Base-by-base conservation (phyloP, 2,888 invertebrate genomes). In the Adelphocoris suturalis region DNA sequence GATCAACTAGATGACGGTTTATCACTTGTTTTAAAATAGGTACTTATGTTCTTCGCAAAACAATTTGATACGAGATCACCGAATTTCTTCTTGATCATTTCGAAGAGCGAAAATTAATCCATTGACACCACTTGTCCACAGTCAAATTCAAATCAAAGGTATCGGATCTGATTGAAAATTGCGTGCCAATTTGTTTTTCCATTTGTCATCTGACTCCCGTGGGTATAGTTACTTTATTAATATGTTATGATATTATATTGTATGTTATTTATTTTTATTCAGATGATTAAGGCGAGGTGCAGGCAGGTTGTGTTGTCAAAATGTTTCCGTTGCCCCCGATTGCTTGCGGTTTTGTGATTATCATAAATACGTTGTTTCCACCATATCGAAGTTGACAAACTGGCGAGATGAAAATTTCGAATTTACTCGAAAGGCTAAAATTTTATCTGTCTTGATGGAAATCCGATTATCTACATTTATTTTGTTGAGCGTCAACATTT, bases 191-290 rank as follows among this genome's bases (percentile, higher is more conserved):
- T 23, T 23, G 19, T 12, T 23, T 68, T 68, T 68, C 19, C 68
- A n/a, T n/a, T 2, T 37, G 52, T 68, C 68, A 27, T 2, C 52
- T 16, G 52, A 68, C 27, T 27, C 68, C 68, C 68, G 68, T 68
- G 68, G 68, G 23, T 68, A 68, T 23, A 68, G 68, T 68, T 68
- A 68, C 68, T 68, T 68, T 68, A 23, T 68, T 12, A 68, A 68
- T 68, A 23, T 68, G 23, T 68, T 68, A 37, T 37, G 52, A 52
- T 52, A 68, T 68, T 61, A 68, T 68, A 68, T 68, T 68, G 68
- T 68, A 68, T 68, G 68, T 68, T 68, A 68, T 68, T 27, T 23
- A 68, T 23, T 68, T 68, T 27, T 23, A 27, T 68, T 68, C 11
- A 23, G 23, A 68, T 68, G 23, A 68, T 68, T 68, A 68, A 68